These are phyloP conservation scores for Contarinia nasturtii DNA, from an alignment of 1,140 invertebrate species.

Conservation along the genomic window DNA sequence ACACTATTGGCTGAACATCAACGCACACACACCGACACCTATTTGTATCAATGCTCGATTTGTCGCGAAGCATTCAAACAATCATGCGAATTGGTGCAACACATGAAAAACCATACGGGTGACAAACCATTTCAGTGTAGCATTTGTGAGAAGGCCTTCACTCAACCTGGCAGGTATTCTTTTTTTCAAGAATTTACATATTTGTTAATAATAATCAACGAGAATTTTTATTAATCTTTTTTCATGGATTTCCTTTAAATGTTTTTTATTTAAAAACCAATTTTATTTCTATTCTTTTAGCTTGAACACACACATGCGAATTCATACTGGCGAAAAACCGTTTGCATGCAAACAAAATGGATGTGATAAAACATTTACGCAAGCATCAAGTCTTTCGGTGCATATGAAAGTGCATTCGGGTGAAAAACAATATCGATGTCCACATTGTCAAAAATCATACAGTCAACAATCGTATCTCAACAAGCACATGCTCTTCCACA, in stretches of 20 bases:
- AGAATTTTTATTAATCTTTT: no score
- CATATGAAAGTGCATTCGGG: slow-evolving; percentile 38
- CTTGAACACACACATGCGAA: slow-evolving; percentile 58
- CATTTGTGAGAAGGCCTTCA: neutral
- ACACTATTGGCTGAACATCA: slow-evolving; percentile 19
- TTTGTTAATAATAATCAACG: no score
- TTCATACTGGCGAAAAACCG: slow-evolving; percentile 30
- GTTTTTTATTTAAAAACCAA: neutral
- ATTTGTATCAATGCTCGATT: slow-evolving; percentile 32
- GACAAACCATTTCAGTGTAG: slow-evolving; percentile 16
- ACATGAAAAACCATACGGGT: slow-evolving; percentile 36
- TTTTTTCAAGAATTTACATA: no score
- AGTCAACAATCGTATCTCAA: slow-evolving; percentile 23
- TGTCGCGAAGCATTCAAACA: slow-evolving; percentile 37
- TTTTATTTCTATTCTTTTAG: slow-evolving; percentile 9
- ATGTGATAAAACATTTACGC: slow-evolving; percentile 38
- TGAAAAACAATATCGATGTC: slow-evolving; percentile 21
- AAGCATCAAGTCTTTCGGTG: slow-evolving; percentile 35
- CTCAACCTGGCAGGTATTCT: neutral
- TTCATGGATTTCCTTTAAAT: neutral
- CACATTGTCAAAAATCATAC: slow-evolving; percentile 23
- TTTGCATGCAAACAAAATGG: slow-evolving; percentile 35
- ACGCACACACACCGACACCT: slow-evolving; percentile 17
- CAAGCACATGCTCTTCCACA: slow-evolving; percentile 19
- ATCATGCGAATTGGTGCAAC: slow-evolving; percentile 34